Percentiles rank a stretch among this genome's conserved stretches.
Conservation (phyloP, 2,113 vertebrate genomes). For the Orientallactaga bullata region DNA sequence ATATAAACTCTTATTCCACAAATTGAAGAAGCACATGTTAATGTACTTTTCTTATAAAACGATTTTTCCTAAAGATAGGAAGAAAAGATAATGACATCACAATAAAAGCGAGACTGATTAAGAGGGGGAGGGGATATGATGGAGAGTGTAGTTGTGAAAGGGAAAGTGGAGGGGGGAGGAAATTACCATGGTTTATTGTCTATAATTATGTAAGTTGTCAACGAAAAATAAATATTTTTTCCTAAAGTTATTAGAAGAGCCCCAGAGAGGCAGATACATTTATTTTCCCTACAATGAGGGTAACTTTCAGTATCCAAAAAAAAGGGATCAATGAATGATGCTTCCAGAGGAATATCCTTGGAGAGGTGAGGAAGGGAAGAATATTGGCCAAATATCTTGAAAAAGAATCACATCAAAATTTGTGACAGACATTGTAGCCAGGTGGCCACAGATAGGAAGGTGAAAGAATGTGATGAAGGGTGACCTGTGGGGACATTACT, state of each 20-base stretch:
- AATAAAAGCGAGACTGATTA: too few species aligned
- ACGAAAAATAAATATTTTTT: not conserved
- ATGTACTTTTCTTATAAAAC: not conserved
- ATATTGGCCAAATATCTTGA: not conserved
- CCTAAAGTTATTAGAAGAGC: not conserved
- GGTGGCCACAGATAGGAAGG: not conserved
- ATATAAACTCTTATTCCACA: not conserved
- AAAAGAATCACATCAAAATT: not conserved
- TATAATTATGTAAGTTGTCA: not conserved
- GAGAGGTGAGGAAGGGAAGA: constrained; percentile 11
- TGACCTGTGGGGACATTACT: not conserved
- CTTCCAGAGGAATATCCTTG: not conserved
- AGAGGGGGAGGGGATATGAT: too few species aligned
- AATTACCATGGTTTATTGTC: too few species aligned
- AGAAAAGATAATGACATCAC: too few species aligned
- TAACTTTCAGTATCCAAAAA: not conserved
- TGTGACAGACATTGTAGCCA: constrained; percentile 43
- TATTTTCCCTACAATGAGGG: not conserved
- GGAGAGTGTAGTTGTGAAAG: too few species aligned
- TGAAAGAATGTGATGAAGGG: not conserved
- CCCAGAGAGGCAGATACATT: not conserved
- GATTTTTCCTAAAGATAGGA: not conserved
- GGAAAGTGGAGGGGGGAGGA: too few species aligned
- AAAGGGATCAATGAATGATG: not conserved
- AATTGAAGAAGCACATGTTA: not conserved